Evolutionary conservation across 2,888 invertebrate genomes (phyloP).

Genomic region (Halocaridina rubra): DNA sequence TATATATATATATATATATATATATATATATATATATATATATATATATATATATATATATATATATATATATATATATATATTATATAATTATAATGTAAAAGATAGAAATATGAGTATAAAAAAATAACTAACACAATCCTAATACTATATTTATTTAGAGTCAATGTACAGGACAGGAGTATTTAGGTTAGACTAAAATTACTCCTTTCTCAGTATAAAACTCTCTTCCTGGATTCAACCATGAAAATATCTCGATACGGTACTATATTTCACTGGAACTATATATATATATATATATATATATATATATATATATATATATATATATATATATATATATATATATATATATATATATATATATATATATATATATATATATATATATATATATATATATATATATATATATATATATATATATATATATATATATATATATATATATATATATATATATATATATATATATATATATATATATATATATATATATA

Average conservation of each 20-base stretch:
- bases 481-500: constrained; percentile 25
- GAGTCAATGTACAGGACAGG: no score
- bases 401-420: neutral
- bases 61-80: neutral
- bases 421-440: constrained; percentile 10
- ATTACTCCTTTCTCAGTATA: no score
- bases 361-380: constrained; percentile 11
- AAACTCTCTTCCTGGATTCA: no score
- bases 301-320: neutral
- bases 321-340: constrained; percentile 14
- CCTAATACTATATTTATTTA: no score
- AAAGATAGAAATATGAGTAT: no score
- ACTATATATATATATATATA: neutral
- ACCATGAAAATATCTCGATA: no score
- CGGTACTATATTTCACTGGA: neutral
- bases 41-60: neutral
- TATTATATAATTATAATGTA: no score
- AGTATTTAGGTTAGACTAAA: no score
- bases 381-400: neutral
- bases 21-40: neutral
- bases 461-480: neutral
- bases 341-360: neutral
- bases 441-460: neutral
- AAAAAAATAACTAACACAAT: no score
- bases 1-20: neutral